phyloP scores from a whole-genome alignment of 1,140 invertebrate species.

The Euwallacea similis region DNA sequence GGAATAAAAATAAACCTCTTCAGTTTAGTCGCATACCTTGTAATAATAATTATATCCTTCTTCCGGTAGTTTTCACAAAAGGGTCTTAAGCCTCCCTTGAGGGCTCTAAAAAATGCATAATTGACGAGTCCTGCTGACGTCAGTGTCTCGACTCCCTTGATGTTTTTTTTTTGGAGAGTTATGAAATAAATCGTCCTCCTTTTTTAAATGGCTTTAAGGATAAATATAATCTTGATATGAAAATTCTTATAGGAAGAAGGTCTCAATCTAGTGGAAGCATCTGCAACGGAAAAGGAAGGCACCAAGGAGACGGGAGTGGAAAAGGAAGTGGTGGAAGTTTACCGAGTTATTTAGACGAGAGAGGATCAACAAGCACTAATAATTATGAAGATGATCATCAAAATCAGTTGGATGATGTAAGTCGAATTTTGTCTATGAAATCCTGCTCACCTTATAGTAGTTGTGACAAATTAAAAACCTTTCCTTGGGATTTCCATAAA shows the following conservation, averaged over 20 bases:
- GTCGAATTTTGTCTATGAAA: conserved; percentile 25
- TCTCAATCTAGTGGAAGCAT: conserved; percentile 69
- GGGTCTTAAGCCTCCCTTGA: too few species aligned
- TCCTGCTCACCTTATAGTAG: background rate
- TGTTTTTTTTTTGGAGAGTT: background rate
- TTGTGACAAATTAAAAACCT: background rate
- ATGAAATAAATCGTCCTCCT: background rate
- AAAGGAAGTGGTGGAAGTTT: conserved; percentile 61
- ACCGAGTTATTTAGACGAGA: conserved; percentile 72
- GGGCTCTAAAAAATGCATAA: too few species aligned
- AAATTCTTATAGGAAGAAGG: conserved; percentile 58
- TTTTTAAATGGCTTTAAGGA: background rate
- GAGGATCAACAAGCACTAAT: conserved; percentile 61
- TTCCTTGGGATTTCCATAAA: too few species aligned
- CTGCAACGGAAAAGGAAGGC: conserved; percentile 54
- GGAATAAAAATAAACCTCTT: too few species aligned
- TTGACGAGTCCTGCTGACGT: too few species aligned
- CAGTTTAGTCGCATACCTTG: too few species aligned
- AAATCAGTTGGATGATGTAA: conserved; percentile 60
- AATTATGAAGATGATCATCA: conserved; percentile 63
- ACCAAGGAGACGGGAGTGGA: conserved; percentile 60
- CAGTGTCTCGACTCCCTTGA: too few species aligned
- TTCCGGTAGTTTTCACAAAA: too few species aligned
- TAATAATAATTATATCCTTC: too few species aligned
- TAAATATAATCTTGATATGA: too few species aligned